Evolutionary conservation across 2,797 vertebrate genomes (phyloP), one percentile per base, ranked within the genome.

Genomic region (Melanotaenia pygmaea): DNA sequence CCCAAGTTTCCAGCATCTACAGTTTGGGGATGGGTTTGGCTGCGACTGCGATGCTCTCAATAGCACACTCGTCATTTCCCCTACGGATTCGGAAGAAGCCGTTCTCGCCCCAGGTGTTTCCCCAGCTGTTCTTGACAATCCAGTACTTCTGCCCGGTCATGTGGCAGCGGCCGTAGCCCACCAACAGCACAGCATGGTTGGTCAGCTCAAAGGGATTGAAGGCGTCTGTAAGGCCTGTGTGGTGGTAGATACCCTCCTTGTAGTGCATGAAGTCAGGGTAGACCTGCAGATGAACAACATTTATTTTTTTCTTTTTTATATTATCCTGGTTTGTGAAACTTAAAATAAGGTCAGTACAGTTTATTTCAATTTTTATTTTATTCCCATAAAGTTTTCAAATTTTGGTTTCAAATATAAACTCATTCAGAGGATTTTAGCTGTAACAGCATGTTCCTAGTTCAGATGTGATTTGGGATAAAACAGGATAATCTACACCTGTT

Each of bases 111-210:
- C 98, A 99, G 0, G 0, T 0, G 0, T 47, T 28, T 32, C 98
- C 94, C 98, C 98, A 99, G 90, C 98, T 99, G 93, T 99, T 99
- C 91, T 99, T 99, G 37, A 97, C 95, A 22, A 95, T 95, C 98
- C 98, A 99, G 86, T 92, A 99, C 58, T 96, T 95, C 82, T 96
- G 83, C 0, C 96, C 96, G 0, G 93, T 95, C 74, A 32, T 32
- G 3, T 88, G 83, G 58, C 97, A 97, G 13, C 53, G 92, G 54
- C 97, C 96, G 0, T 98, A 99, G 2, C 98, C 98, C 59, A 99
- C 96, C 35, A 99, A 81, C 69, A 99, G 92, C 61, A 99, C 98
- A 0, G 97, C 97, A 0, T 99, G 98, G 90, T 98, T 98, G 43
- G 98, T 99, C 86, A 97, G 73, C 92, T 99, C 96, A 4, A 99